phyloP scores from a whole-genome alignment of 92 coral and sea anemone genomes.

The Plumapathes pennacea region DNA sequence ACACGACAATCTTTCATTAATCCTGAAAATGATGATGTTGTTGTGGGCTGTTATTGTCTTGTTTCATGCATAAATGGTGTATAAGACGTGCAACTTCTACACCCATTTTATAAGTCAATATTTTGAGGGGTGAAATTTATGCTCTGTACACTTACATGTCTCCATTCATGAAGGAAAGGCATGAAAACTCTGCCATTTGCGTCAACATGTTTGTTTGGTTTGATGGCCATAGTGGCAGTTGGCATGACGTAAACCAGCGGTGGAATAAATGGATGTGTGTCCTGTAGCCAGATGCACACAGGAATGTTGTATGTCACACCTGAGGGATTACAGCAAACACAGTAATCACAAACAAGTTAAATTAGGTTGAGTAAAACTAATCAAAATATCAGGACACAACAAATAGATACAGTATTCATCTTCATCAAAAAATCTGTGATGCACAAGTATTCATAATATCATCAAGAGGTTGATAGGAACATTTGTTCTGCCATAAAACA shows the following conservation, averaged over 20 bases:
- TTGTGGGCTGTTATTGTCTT: too few species aligned
- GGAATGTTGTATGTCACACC: conserved; percentile 90
- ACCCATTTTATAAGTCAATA: too few species aligned
- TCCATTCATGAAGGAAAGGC: conserved; percentile 87
- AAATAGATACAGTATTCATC: not conserved
- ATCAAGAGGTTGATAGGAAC: not conserved
- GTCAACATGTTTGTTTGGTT: conserved; percentile 79
- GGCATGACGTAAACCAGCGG: conserved; percentile 86
- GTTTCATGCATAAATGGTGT: too few species aligned
- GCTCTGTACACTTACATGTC: conserved; percentile 55
- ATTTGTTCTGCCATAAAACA: too few species aligned
- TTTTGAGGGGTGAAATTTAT: too few species aligned
- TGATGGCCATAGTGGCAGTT: conserved; percentile 84
- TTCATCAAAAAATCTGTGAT: not conserved
- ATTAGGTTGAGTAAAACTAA: not conserved
- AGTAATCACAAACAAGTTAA: not conserved
- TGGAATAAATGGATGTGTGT: conserved; percentile 84
- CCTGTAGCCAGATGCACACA: conserved; percentile 81
- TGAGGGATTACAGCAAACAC: conserved; percentile 1
- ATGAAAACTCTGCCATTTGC: conserved; percentile 74
- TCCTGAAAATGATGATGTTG: too few species aligned
- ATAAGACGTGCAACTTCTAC: too few species aligned
- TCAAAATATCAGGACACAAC: not conserved
- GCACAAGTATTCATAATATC: not conserved
- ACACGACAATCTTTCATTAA: not conserved